These are phyloP conservation scores for Gadopsis marmoratus DNA, from an alignment of 2,797 vertebrate genomes.

Conservation along the genomic window DNA sequence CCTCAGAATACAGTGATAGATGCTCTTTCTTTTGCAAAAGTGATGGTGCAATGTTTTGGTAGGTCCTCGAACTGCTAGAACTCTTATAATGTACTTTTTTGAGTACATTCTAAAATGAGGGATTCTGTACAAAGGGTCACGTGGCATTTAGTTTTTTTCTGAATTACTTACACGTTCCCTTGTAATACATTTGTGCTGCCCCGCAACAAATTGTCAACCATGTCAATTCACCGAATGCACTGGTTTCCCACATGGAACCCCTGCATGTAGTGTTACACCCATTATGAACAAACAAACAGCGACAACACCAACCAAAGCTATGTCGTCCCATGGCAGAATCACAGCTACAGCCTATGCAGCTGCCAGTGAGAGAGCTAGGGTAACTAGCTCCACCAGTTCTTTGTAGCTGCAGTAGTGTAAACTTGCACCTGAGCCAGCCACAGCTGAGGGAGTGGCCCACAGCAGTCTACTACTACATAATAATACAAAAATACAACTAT, in stretches of 20 bases:
- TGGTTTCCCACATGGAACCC: background rate
- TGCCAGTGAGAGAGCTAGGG: background rate
- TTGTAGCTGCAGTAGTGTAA: background rate
- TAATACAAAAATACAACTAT: too few relatives aligned
- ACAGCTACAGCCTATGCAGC: background rate
- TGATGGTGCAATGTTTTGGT: background rate
- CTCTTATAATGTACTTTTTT: background rate
- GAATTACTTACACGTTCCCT: background rate
- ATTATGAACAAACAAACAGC: background rate
- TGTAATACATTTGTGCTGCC: background rate
- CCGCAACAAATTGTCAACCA: background rate
- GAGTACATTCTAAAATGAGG: background rate
- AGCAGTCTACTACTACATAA: too few relatives aligned
- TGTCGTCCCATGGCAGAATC: background rate
- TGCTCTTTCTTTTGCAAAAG: slow-evolving; percentile 15
- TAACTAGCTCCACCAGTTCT: background rate
- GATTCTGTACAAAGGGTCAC: background rate
- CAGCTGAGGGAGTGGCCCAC: background rate
- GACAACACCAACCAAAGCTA: background rate
- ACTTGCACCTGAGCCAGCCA: background rate
- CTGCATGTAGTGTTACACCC: too few relatives aligned
- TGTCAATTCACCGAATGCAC: background rate
- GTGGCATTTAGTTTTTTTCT: background rate
- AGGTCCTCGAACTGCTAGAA: background rate
- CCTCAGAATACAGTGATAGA: slow-evolving; percentile 36